Conservation (phyloP, 2,888 invertebrate genomes). For the Erebia palarica region DNA sequence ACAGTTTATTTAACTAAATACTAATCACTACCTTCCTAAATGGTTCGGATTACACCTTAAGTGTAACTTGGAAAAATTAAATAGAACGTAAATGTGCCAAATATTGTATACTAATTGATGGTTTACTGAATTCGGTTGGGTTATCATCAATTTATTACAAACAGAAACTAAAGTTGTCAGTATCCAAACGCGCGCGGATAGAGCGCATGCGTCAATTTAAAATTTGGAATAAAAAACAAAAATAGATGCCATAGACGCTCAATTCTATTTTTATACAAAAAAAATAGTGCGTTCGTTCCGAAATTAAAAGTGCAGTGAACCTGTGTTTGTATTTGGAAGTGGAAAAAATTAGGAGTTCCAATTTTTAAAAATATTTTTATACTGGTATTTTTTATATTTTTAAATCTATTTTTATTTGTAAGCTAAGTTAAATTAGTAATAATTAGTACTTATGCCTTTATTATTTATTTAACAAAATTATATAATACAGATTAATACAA, state of each 20-base stretch:
- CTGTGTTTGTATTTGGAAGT: conserved; percentile 41
- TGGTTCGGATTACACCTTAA: conserved; percentile 39
- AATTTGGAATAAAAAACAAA: conserved; percentile 39
- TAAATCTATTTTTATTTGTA: too few relatives aligned
- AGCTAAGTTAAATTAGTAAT: too few relatives aligned
- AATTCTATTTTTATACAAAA: conserved; percentile 57
- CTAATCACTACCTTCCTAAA: conserved; percentile 32
- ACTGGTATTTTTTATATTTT: conserved; percentile 7
- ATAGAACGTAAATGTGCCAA: conserved; percentile 22
- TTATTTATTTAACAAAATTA: background rate
- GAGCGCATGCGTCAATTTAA: conserved; percentile 56
- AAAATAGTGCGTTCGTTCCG: conserved; percentile 52
- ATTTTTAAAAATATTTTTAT: conserved; percentile 27
- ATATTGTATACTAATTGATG: conserved; percentile 8
- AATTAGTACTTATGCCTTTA: background rate
- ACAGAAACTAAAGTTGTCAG: conserved; percentile 49
- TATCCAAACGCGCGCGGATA: conserved; percentile 59
- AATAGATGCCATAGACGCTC: conserved; percentile 37
- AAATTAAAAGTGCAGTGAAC: conserved; percentile 76
- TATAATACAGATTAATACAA: background rate
- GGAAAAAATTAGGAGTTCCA: conserved; percentile 38
- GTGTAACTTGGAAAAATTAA: conserved; percentile 38
- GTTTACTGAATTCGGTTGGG: conserved; percentile 50
- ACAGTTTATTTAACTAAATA: background rate
- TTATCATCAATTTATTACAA: conserved; percentile 29